phyloP scores from a whole-genome alignment of 2,113 vertebrate species.

The Anas platyrhynchos region DNA sequence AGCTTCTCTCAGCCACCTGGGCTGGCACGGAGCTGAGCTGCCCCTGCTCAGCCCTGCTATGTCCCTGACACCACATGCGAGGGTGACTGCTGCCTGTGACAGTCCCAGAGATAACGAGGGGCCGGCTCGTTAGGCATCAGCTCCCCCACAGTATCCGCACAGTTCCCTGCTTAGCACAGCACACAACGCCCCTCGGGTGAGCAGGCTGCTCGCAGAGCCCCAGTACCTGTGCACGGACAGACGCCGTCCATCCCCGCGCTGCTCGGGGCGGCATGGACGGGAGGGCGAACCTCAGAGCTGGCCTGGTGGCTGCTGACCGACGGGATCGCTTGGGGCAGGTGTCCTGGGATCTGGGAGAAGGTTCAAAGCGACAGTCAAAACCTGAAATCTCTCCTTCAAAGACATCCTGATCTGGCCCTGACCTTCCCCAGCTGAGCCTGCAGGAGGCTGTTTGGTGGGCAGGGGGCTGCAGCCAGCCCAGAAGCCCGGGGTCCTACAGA shows the following conservation, averaged over 20 bases:
- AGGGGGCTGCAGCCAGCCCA: background rate
- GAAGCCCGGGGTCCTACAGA: background rate
- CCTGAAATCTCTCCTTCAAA: conserved; percentile 36
- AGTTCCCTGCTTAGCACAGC: background rate
- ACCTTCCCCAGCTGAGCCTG: background rate
- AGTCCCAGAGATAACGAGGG: fast-evolving
- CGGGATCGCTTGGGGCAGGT: background rate
- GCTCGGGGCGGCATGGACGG: background rate
- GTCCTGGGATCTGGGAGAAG: conserved; percentile 32
- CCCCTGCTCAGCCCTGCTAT: background rate
- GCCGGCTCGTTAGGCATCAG: background rate
- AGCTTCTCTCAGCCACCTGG: background rate
- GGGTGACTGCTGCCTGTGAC: too few species aligned
- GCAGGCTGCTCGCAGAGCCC: background rate
- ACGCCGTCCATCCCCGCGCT: background rate
- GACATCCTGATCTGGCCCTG: background rate
- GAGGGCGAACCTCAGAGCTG: conserved; percentile 30
- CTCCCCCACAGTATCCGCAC: fast-evolving
- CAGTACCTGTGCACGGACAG: conserved; percentile 46
- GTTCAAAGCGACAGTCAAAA: conserved; percentile 42
- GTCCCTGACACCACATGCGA: fast-evolving
- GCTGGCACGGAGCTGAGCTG: background rate
- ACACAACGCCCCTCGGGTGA: background rate
- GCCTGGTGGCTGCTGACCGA: conserved; percentile 35
- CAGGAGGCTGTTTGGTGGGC: background rate